These are phyloP conservation scores for Oreocharis arfaki DNA, from an alignment of 2,113 vertebrate genomes.

Conservation along the genomic window DNA sequence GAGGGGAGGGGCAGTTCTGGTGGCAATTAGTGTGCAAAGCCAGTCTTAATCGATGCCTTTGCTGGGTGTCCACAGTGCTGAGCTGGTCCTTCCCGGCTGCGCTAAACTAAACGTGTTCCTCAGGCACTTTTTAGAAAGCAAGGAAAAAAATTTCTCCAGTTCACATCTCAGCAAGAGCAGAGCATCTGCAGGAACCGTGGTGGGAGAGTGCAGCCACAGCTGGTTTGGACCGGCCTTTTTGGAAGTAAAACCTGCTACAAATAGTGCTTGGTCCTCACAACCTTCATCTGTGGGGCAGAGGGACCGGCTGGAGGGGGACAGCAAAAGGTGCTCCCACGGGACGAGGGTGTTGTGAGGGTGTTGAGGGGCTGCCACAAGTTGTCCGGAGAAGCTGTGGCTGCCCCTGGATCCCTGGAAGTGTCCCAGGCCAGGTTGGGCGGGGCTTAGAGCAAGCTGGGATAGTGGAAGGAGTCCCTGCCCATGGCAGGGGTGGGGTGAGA, in stretches of 20 bases:
- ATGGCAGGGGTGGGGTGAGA: not conserved
- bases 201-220: not conserved
- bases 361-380: not conserved
- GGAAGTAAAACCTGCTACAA: not conserved
- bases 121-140: not conserved
- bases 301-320: not conserved
- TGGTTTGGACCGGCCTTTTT: not conserved
- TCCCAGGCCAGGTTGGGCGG: rapidly evolving
- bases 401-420: not conserved
- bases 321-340: not conserved
- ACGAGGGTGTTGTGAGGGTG: not conserved
- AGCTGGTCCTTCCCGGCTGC: not conserved
- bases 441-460: rapidly evolving
- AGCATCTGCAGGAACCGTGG: not conserved
- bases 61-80: not conserved
- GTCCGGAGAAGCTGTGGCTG: not conserved
- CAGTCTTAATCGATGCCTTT: not conserved
- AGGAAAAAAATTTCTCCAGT: not conserved
- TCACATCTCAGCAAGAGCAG: not conserved
- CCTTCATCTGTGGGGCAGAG: not conserved
- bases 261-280: not conserved
- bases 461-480: not conserved
- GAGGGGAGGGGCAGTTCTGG: not conserved
- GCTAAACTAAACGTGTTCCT: not conserved
- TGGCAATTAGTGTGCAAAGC: conserved; percentile 36